Evolutionary conservation across 2,113 vertebrate species (phyloP), one percentile per base, ranked within the genome.

Genomic region (Pluvianellus socialis): DNA sequence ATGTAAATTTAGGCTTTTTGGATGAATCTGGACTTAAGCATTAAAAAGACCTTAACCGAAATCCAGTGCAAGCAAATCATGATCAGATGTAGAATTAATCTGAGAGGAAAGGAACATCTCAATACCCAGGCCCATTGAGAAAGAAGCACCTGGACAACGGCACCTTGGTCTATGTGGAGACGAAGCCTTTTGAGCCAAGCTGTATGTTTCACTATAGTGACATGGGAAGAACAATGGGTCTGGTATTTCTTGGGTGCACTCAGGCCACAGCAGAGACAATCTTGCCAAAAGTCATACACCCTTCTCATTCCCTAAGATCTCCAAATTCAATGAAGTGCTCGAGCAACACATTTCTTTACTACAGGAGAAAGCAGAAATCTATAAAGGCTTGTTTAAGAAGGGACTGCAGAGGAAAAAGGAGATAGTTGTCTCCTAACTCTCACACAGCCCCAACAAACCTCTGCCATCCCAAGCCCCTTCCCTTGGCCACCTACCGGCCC

Each of bases 391-490:
- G 49, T 50, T 50, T 50, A 24, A 66, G 56, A 87, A 90, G 7
- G 9, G 11, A 32, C 4, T 7, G 22, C 6, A 12, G 63, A 9
- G 30, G 12, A n/a, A 71, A 75, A 76, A 68, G 16, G 32, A 62
- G 3, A n/a, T 12, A 44, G 11, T 12, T 80, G 4, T 52, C 33
- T 67, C 58, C 14, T 86, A 38, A 38, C 38, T 86, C 4, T 10
- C 4, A 4, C 5, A 42, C 12, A 73, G 9, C 10, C 24, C 19
- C 1, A 4, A 5, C 4, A 73, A 86, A 0, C 2, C 4, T 77
- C n/a, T 40, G 42, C 9, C n/a, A 90, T 10, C 3, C 10, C 6
- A 6, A 38, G 15, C 6, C 62, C 55, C 30, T 56, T 76, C 28
- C 35, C 19, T 59, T 26, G 42, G 28, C 32, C 56, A 55, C 18